Conservation (phyloP, 2,797 vertebrate genomes). For the Tinamus major region DNA sequence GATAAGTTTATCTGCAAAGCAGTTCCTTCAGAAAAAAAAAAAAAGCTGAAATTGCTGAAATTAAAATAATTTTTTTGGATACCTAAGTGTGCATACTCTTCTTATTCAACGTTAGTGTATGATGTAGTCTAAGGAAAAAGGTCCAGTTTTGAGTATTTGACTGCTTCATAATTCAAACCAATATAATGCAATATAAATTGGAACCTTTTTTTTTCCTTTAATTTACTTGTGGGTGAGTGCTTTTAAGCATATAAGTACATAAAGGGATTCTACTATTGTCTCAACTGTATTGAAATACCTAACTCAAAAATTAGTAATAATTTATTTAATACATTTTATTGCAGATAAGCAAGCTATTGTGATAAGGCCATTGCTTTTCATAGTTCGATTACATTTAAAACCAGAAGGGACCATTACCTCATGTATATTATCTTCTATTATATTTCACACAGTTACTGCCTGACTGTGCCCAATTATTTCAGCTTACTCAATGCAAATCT, state of each 20-base stretch:
- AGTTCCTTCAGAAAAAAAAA: background rate
- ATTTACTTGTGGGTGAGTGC: fast-evolving
- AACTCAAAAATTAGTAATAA: background rate
- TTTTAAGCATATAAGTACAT: background rate
- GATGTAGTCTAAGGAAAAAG: background rate
- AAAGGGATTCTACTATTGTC: background rate
- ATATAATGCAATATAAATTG: background rate
- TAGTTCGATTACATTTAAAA: background rate
- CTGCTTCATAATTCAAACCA: background rate
- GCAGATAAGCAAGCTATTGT: background rate
- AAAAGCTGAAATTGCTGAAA: background rate
- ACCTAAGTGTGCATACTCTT: background rate
- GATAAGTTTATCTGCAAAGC: background rate
- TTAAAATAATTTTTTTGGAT: background rate
- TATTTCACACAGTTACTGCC: background rate
- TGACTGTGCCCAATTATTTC: background rate
- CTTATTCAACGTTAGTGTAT: background rate
- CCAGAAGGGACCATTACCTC: background rate
- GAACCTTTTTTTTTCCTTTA: background rate
- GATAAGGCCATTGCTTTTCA: background rate
- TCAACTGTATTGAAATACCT: background rate
- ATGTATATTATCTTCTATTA: background rate
- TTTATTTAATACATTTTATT: background rate
- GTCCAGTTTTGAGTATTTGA: background rate
- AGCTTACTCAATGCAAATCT: background rate